phyloP scores from a whole-genome alignment of 23 tunicate species.

The Clavelina lepadiformis region DNA sequence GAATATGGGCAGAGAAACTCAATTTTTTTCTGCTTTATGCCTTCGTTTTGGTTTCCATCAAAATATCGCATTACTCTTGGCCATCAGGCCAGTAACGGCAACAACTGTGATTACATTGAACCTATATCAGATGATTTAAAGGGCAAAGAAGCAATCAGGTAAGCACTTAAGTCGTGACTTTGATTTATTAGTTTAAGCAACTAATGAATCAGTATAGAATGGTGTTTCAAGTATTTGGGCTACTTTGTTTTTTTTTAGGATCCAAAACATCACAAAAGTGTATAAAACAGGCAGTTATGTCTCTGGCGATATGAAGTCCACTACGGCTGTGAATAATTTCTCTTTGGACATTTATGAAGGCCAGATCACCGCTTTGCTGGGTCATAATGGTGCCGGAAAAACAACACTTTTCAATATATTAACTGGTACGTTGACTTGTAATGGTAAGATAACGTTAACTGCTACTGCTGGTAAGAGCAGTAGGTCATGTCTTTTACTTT shows the following conservation, averaged over 20 bases:
- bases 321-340: conserved; percentile 68
- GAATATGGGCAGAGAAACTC: conserved; percentile 68
- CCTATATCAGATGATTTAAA: conserved; percentile 36
- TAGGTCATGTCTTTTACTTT: too few species aligned
- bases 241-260: conserved; percentile 13
- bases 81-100: not conserved
- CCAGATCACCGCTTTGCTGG: conserved; percentile 89
- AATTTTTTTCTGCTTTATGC: conserved; percentile 49
- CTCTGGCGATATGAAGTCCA: conserved; percentile 1
- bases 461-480: too few species aligned
- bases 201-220: too few species aligned
- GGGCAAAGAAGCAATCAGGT: conserved; percentile 71
- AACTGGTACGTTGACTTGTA: conserved; percentile 60
- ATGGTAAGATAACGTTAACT: too few species aligned
- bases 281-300: conserved; percentile 24
- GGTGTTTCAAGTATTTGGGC: not conserved
- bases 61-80: not conserved
- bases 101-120: conserved; percentile 37
- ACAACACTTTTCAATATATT: conserved; percentile 88
- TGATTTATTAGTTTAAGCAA: too few species aligned
- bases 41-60: conserved; percentile 71
- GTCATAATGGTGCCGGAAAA: conserved; percentile 96
- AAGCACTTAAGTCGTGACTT: too few species aligned
- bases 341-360: conserved; percentile 86
- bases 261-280: conserved; percentile 47